These are phyloP conservation scores for Dichetophora obliterata DNA, from an alignment of 2,888 invertebrate genomes.

Conservation along the genomic window DNA sequence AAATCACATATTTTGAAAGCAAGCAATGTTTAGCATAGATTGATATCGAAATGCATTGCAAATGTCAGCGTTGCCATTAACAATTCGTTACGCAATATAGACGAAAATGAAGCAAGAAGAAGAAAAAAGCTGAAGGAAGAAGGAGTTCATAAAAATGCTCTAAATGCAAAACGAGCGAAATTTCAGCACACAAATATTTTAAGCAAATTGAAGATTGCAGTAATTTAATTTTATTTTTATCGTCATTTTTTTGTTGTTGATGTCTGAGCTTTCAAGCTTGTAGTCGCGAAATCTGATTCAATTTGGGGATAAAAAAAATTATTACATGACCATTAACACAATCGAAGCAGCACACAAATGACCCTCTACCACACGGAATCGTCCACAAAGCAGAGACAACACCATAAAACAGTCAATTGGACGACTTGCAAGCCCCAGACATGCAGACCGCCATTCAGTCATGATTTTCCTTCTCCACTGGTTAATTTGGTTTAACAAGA, in stretches of 20 bases:
- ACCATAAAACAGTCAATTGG: neutral
- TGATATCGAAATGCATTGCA: neutral
- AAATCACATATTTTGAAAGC: neutral
- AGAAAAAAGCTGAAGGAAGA: neutral
- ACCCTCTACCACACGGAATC: neutral
- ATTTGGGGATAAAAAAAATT: slow-evolving; percentile 60
- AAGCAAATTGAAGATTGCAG: no score
- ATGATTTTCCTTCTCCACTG: neutral
- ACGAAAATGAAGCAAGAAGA: neutral
- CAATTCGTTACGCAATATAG: slow-evolving; percentile 10
- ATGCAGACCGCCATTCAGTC: neutral
- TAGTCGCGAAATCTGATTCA: slow-evolving; percentile 55
- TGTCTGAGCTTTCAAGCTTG: slow-evolving; percentile 25
- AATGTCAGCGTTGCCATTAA: slow-evolving; percentile 15
- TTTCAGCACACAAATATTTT: no score
- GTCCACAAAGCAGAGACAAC: neutral
- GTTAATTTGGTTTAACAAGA: slow-evolving; percentile 7
- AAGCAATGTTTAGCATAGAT: neutral
- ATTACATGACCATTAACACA: slow-evolving; percentile 51
- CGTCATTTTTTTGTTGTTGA: slow-evolving; percentile 44
- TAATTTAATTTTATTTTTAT: slow-evolving; percentile 6
- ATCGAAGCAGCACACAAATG: neutral
- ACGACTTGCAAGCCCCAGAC: neutral
- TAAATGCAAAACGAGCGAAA: no score
- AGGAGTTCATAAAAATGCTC: neutral